Conservation (phyloP, 1,140 invertebrate genomes). For the Calephelis nemesis region DNA sequence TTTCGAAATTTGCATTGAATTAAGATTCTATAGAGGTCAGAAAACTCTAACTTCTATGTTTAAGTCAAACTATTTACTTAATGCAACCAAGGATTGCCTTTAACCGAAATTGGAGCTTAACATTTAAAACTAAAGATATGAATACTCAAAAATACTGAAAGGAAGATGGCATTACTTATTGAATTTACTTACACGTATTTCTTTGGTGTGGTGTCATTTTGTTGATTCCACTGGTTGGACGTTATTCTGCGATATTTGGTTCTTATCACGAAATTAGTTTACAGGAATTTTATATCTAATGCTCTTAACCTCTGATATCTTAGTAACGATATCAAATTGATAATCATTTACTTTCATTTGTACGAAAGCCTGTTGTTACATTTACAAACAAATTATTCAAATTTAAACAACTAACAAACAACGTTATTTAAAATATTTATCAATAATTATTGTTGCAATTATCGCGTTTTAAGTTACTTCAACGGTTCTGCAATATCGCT, state of each 20-base stretch:
- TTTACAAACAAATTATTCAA: no score
- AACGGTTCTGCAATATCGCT: no score
- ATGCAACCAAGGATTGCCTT: not conserved
- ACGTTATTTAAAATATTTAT: no score
- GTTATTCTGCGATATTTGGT: conserved; percentile 42
- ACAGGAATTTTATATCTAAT: not conserved
- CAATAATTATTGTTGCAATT: no score
- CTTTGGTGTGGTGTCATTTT: conserved; percentile 75
- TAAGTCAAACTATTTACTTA: not conserved
- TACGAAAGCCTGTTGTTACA: no score
- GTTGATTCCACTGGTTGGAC: conserved; percentile 64
- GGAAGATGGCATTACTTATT: conserved; percentile 61
- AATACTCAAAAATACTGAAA: conserved; percentile 75
- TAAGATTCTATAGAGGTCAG: no score
- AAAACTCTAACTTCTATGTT: no score
- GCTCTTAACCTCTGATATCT: not conserved
- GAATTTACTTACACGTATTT: conserved; percentile 65
- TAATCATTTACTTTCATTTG: no score
- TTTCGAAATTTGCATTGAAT: no score
- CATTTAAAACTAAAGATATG: conserved; percentile 45
- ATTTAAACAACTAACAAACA: no score
- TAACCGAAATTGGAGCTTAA: conserved; percentile 31
- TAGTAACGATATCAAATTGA: not conserved
- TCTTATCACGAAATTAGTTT: conserved; percentile 9
- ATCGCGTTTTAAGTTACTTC: no score